These are phyloP conservation scores for Pseudococcus jackbeardsleyi DNA, from an alignment of 2,888 invertebrate genomes.

Conservation along the genomic window DNA sequence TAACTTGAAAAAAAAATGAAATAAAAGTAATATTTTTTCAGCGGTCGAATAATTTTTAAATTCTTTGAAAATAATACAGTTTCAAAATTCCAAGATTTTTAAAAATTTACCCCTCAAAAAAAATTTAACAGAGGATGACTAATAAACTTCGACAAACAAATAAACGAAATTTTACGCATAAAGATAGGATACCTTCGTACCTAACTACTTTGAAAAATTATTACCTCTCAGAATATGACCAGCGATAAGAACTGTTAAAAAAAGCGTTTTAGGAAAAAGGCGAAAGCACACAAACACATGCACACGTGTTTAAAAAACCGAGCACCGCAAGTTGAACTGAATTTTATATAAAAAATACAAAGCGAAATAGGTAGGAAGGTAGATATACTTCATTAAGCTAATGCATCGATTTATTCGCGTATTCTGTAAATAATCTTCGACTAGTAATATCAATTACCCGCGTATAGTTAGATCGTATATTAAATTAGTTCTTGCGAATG, in stretches of 20 bases:
- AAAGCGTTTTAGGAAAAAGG: not conserved
- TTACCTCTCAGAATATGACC: not conserved
- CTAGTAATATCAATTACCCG: not conserved
- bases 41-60: too few relatives aligned
- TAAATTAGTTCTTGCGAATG: slow-evolving; percentile 39
- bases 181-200: too few relatives aligned
- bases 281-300: not conserved
- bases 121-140: not conserved
- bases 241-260: not conserved
- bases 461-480: slow-evolving; percentile 5
- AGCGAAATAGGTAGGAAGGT: not conserved
- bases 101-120: not conserved
- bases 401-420: not conserved
- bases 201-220: not conserved
- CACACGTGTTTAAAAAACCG: not conserved
- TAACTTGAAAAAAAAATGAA: too few relatives aligned
- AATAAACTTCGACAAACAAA: too few relatives aligned
- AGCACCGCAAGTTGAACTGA: not conserved
- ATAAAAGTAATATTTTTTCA: too few relatives aligned
- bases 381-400: not conserved
- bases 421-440: slow-evolving; percentile 10
- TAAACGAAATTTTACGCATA: too few relatives aligned
- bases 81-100: too few relatives aligned
- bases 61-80: not conserved
- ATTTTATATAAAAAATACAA: not conserved